Evolutionary conservation across 2,888 invertebrate genomes (phyloP).

Genomic region (Macrophya annulata): DNA sequence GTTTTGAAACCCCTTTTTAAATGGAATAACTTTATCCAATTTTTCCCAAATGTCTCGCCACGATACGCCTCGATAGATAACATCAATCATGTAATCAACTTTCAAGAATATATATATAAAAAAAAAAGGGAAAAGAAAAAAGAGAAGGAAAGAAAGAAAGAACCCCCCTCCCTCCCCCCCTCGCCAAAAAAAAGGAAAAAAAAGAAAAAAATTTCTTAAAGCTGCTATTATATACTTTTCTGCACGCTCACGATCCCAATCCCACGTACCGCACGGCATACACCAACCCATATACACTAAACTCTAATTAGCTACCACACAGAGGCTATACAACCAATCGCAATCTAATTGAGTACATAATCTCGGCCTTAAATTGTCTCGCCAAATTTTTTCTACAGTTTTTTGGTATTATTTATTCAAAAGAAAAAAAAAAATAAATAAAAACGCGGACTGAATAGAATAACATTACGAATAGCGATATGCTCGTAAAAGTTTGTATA

Average conservation of each 20-base stretch:
- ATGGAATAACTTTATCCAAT: slow-evolving; percentile 44
- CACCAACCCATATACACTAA: slow-evolving; percentile 19
- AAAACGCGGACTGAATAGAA: neutral
- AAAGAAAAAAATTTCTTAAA: neutral
- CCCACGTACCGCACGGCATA: neutral
- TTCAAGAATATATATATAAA: slow-evolving; percentile 16
- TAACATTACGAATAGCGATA: neutral
- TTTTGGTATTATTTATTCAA: neutral
- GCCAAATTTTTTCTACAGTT: neutral
- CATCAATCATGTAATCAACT: slow-evolving; percentile 53
- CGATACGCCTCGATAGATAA: slow-evolving; percentile 36
- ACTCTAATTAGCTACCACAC: slow-evolving; percentile 41
- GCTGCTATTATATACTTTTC: slow-evolving; percentile 24
- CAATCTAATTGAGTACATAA: slow-evolving; percentile 48
- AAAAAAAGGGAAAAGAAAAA: neutral
- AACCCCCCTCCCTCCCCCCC: too few species aligned
- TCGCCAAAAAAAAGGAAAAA: neutral
- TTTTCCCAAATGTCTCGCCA: slow-evolving; percentile 30
- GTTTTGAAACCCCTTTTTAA: slow-evolving; percentile 45
- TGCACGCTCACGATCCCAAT: slow-evolving; percentile 37
- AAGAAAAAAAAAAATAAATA: slow-evolving; percentile 5
- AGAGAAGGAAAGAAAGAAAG: neutral
- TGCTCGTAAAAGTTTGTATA: too few species aligned
- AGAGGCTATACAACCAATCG: slow-evolving; percentile 23
- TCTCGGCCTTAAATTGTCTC: slow-evolving; percentile 34